phyloP scores from a whole-genome alignment of 2,888 invertebrate species.

The Acleris emargana region DNA sequence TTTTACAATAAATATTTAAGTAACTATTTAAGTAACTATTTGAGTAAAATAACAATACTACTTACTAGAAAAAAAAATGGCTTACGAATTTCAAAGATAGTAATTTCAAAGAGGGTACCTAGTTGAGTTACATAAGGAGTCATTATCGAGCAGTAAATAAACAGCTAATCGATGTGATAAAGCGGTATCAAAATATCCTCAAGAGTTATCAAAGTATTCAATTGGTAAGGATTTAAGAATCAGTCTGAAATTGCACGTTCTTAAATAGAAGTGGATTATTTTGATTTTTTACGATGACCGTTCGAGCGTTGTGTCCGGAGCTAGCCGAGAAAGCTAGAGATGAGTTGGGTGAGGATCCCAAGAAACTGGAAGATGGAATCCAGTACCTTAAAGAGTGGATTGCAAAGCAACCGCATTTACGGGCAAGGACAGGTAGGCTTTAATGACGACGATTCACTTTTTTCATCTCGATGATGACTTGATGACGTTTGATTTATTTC shows the following conservation, averaged over 20 bases:
- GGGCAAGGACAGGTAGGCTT: slow-evolving; percentile 60
- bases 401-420: slow-evolving; percentile 81
- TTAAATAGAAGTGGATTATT: neutral
- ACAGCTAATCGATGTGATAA: slow-evolving; percentile 14
- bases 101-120: too few species aligned
- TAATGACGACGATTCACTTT: too few species aligned
- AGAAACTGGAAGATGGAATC: slow-evolving; percentile 71
- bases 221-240: slow-evolving; percentile 1
- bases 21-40: too few species aligned
- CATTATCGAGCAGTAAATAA: neutral
- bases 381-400: slow-evolving; percentile 82
- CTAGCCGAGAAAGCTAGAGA: slow-evolving; percentile 70
- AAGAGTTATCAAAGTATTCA: slow-evolving; percentile 4
- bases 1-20: too few species aligned
- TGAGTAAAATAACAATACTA: too few species aligned
- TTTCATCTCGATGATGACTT: too few species aligned
- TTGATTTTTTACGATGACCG: slow-evolving; percentile 49
- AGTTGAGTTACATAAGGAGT: neutral
- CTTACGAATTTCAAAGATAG: too few species aligned
- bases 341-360: slow-evolving; percentile 82
- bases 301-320: slow-evolving; percentile 56
- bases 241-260: neutral
- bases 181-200: neutral
- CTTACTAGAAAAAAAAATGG: too few species aligned
- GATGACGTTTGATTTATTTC: too few species aligned